phyloP scores from a whole-genome alignment of 2,888 invertebrate genomes.

The Notocelia uddmanniana region DNA sequence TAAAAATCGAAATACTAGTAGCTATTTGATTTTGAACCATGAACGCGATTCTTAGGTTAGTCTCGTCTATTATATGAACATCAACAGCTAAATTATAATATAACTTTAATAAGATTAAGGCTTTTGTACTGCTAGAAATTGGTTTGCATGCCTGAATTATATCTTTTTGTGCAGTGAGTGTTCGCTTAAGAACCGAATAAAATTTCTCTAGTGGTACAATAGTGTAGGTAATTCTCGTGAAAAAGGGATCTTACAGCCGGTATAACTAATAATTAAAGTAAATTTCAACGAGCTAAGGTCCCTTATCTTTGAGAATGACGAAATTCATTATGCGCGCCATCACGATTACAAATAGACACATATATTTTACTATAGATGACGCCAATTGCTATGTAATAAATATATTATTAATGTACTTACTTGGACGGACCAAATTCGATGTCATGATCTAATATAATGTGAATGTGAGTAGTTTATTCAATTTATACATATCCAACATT shows the following conservation, averaged over 20 bases:
- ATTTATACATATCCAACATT: slow-evolving; percentile 38
- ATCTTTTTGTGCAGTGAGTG: neutral
- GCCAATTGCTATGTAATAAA: slow-evolving; percentile 7
- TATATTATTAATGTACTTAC: slow-evolving; percentile 10
- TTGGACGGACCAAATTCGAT: slow-evolving; percentile 37
- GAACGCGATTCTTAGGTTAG: neutral
- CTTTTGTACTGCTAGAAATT: slow-evolving; percentile 10
- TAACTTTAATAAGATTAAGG: neutral
- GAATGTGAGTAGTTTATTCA: slow-evolving; percentile 28
- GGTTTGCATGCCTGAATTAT: neutral
- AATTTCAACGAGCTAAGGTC: neutral
- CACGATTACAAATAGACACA: neutral
- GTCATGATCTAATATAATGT: slow-evolving; percentile 9
- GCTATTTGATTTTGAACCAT: too few species aligned
- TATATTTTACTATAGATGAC: neutral
- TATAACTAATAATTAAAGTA: too few species aligned
- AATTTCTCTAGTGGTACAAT: neutral
- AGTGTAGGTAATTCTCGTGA: neutral
- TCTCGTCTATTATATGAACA: neutral
- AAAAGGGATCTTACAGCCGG: too few species aligned
- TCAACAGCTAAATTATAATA: neutral
- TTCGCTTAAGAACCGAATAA: neutral
- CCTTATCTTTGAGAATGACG: neutral
- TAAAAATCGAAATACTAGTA: neutral
- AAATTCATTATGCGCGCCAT: neutral